phyloP scores from a whole-genome alignment of 2,113 vertebrate genomes.

The Prinia subflava region DNA sequence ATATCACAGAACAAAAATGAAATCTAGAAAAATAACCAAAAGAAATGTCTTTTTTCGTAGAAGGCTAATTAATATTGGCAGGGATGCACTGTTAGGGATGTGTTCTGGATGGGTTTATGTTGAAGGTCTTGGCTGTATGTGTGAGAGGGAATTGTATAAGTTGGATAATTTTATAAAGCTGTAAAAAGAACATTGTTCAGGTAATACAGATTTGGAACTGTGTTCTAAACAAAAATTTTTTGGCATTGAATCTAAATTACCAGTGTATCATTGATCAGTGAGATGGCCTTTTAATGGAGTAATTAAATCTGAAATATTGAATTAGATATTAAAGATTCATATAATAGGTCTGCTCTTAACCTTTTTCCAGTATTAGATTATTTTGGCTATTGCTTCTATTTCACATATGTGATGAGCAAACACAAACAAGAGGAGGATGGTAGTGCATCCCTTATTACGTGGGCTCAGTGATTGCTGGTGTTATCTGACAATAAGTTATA shows the following conservation, averaged over 20 bases:
- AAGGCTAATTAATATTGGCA: not conserved
- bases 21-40: not conserved
- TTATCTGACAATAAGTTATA: not conserved
- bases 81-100: not conserved
- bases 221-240: not conserved
- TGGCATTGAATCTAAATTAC: not conserved
- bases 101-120: not conserved
- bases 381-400: not conserved
- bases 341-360: not conserved
- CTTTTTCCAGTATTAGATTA: not conserved
- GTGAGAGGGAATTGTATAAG: not conserved
- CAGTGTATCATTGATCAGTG: not conserved
- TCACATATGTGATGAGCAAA: not conserved
- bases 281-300: not conserved
- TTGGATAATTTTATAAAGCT: not conserved
- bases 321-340: not conserved
- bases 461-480: not conserved
- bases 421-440: not conserved
- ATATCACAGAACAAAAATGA: not conserved
- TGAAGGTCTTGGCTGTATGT: not conserved
- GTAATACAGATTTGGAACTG: not conserved
- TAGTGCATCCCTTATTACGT: not conserved
- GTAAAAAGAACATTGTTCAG: not conserved
- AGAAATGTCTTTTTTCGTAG: not conserved
- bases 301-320: not conserved